These are phyloP conservation scores for Neocrepidodera transversa DNA, from an alignment of 2,888 invertebrate species.

Conservation along the genomic window DNA sequence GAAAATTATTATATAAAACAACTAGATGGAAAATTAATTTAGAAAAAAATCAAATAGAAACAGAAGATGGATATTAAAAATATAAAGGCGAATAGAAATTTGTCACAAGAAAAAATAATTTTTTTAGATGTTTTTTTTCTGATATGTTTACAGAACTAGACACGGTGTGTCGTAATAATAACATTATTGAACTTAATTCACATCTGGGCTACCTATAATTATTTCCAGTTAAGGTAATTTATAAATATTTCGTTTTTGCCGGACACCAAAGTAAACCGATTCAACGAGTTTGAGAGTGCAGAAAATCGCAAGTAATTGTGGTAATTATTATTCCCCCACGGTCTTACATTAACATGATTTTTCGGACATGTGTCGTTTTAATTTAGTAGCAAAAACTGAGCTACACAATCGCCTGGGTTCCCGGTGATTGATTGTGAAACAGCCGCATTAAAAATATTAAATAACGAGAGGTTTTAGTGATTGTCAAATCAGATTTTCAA, in stretches of 20 bases:
- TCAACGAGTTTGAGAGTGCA: conserved; percentile 25
- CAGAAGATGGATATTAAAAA: no score
- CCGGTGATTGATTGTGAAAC: conserved; percentile 23
- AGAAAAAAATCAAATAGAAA: no score
- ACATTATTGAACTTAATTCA: conserved; percentile 31
- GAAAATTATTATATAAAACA: no score
- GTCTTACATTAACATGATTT: conserved; percentile 30
- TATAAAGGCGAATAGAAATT: no score
- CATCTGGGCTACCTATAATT: conserved; percentile 34
- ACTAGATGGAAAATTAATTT: no score
- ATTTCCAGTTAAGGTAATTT: conserved; percentile 31
- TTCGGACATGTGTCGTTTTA: conserved; percentile 26
- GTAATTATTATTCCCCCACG: conserved; percentile 32
- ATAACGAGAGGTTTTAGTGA: no score
- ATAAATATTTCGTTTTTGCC: conserved; percentile 39
- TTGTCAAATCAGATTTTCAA: no score
- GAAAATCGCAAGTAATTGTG: conserved; percentile 32
- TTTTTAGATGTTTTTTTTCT: no score
- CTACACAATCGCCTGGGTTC: not conserved
- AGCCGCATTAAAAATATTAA: no score
- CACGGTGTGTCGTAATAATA: conserved; percentile 28
- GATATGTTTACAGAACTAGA: conserved; percentile 5
- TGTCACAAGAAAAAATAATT: no score
- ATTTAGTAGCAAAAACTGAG: conserved; percentile 23
- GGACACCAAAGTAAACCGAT: conserved; percentile 33